Base-by-base conservation (phyloP, 2,888 invertebrate genomes). In the Melipona bicolor region DNA sequence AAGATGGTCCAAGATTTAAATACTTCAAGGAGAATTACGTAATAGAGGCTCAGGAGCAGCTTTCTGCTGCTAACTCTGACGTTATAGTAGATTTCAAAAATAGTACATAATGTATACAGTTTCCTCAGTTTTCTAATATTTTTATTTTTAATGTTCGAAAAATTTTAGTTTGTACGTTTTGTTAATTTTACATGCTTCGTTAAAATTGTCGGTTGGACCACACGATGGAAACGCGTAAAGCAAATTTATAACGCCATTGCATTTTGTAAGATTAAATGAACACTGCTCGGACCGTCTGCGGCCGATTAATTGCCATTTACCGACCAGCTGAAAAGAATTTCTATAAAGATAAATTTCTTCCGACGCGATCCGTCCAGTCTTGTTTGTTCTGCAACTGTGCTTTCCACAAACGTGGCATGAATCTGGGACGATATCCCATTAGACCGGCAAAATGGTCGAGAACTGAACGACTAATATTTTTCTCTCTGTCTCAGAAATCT, bases 321-420 rank as follows among this genome's bases (percentile, higher is more conserved):
- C 83, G 65, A 70, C 52, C 59, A 43, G 24, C 50, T 72, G 5
- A 11, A 24, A 75, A 68, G 83, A 68, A 78, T 83, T 83, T 75
- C 83, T 71, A 78, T 83, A 84, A 84, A 83, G 74, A 83, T 83
- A 84, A 83, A 83, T 83, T 71, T 75, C 71, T 43, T n/a, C 62
- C n/a, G 43, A n/a, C 50, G 70, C 70, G 56, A 65, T 27, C 83
- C 77, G 82, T 71, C 83, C 74, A 70, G 54, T 9, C 50, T 64
- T 36, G 52, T 24, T 74, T 3, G 17, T 32, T 32, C 77, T 11
- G 21, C 36, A 24, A 32, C 17, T n/a, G 52, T 19, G 67, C 67
- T 84, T 79, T 65, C 69, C 68, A 50, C 61, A 75, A 77, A 83
- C 70, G 43, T 4, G 52, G 69, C 84, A 61, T 74, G 84, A 78